A percentile compares a stretch with the other conserved stretches of the same genome.
Conservation (phyloP, 2,113 vertebrate species). For the Phasianus colchicus region DNA sequence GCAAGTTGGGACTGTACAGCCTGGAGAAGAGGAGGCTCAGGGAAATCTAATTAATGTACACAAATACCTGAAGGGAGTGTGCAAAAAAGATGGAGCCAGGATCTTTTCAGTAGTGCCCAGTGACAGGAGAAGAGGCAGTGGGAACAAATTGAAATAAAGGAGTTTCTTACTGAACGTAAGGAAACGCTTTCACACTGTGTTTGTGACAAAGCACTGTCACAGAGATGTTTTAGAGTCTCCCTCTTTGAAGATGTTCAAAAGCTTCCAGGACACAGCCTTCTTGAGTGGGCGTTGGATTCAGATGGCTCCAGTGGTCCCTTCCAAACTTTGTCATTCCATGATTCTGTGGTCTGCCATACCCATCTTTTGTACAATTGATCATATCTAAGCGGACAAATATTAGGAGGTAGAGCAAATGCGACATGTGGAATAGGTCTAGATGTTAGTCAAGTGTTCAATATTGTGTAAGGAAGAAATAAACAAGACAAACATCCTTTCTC, state of each 20-base stretch:
- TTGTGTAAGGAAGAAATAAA: background rate
- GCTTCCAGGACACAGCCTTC: background rate
- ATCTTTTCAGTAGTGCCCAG: too few relatives aligned
- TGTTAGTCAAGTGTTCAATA: background rate
- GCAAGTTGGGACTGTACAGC: too few relatives aligned
- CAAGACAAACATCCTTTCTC: background rate
- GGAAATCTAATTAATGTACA: background rate
- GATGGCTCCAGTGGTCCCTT: background rate
- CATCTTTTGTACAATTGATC: background rate
- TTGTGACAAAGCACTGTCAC: background rate
- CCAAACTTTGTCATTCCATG: background rate
- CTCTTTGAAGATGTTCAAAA: background rate
- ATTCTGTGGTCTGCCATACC: background rate
- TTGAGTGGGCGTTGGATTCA: fast-evolving
- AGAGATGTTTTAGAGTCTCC: background rate
- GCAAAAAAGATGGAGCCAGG: background rate
- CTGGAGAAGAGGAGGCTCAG: background rate
- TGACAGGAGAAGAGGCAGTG: background rate
- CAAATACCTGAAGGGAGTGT: background rate
- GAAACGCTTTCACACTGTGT: background rate
- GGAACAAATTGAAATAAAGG: background rate
- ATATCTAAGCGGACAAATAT: background rate
- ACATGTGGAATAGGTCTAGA: background rate
- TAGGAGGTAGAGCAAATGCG: background rate
- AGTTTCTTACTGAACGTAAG: background rate